Evolutionary conservation across 2,888 invertebrate species (phyloP), one percentile per base, ranked within the genome.

Genomic region (Nowickia ferox): DNA sequence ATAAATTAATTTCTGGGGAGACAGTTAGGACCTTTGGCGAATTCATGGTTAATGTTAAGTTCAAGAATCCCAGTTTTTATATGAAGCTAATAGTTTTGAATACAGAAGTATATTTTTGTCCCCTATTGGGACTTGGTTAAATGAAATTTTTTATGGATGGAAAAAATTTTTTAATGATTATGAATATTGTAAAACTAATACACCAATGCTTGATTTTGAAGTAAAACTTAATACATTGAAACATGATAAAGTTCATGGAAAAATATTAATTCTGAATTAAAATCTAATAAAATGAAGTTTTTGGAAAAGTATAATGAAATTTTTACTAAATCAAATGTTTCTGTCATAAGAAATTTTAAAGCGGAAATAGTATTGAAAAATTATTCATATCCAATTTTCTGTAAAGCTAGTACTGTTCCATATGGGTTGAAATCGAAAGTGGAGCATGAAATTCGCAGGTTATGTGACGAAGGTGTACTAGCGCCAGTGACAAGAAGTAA

Each of bases 111-210:
- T 40, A 80, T 19, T 76, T 84, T 30, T 48, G 61, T 2, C 83
- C 83, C 48, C 59, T 86, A 61, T 17, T 83, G 40, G 84, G 11
- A 75, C 69, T 44, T 86, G 86, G 80, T 22, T 86, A n/a, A 46
- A 80, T 79, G 63, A 48, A 22, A 44, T 87, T 53, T 80, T 76
- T 65, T 38, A 55, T 22, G 61, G 55, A 17, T 84, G 84, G 84
- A 65, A 22, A 48, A 63, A 59, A 30, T 55, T 57, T 71, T 80
- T 75, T 69, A 40, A 59, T 42, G 63, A 44, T n/a, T 76, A 69
- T 76, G 55, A 74, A 38, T 77, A 61, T 81, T n/a, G 61, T 72
- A 55, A 51, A 11, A 40, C 61, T 22, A 57, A 57, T 69, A 40
- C 76, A 19, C n/a, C 51, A 61, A 48, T 68, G 11, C n/a, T n/a